Base-by-base conservation (phyloP, 2,888 invertebrate species). In the Erebia epiphron region DNA sequence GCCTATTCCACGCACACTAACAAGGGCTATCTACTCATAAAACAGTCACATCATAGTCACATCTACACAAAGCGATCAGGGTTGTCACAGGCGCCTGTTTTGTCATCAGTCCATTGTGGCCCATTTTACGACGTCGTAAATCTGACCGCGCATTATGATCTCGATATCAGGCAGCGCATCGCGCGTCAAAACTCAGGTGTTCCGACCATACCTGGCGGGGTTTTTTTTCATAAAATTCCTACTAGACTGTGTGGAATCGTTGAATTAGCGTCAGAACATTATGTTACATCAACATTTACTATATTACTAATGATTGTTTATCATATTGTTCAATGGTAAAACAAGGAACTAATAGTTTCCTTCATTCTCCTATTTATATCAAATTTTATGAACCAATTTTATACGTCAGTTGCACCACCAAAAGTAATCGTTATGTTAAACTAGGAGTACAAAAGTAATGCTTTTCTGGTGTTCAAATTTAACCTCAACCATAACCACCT, bases 81-180 rank as follows among this genome's bases (percentile, higher is more conserved):
- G 14, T 75, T 62, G 61, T 35, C 70, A 75, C 75, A 78, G 79
- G 81, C 81, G 83, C 80, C 80, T 80, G 78, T 84, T 82, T 83
- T 86, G 87, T 88, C 86, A 87, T 83, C 84, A 84, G 79, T 69
- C 79, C 78, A 81, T 82, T 78, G 80, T 79, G 82, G 77, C 87
- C 79, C 81, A 75, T 79, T 88, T 90, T 89, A 89, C 80, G 86
- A 84, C 84, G 86, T 82, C 83, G 84, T 91, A 90, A 91, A 90
- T 89, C 86, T 85, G 82, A 77, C 75, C 74, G 75, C 77, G 79
- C 83, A 83, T 83, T 83, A 84, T 83, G 87, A 85, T 86, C 85
- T 81, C 82, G 80, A 81, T 83, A 81, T 84, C 80, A 80, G 79
- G 83, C 84, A 85, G 87, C 86, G 86, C 84, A 85, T 88, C 86